Percentiles rank a stretch among this genome's conserved stretches.
phyloP scores from a whole-genome alignment of 2,797 vertebrate species.

The Darevskia nairensis region DNA sequence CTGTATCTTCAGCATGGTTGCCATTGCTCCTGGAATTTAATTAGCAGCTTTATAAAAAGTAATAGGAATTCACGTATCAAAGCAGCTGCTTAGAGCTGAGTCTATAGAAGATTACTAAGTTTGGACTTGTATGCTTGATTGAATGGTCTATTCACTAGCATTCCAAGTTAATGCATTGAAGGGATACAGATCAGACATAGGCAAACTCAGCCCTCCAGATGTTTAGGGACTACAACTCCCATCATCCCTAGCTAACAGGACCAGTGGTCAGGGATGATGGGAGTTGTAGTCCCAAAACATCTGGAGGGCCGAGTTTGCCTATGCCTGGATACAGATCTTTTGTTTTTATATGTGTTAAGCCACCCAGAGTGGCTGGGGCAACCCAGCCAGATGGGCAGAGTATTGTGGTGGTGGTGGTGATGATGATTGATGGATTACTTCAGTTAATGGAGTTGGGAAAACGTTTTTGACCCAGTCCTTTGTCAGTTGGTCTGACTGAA shows the following conservation, averaged over 20 bases:
- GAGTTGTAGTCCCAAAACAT: too few species aligned
- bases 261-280: too few species aligned
- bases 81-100: neutral
- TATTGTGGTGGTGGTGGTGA: too few species aligned
- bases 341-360: too few species aligned
- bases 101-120: slow-evolving; percentile 30
- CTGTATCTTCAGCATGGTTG: slow-evolving; percentile 11
- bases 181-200: too few species aligned
- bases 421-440: neutral
- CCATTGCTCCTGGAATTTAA: slow-evolving; percentile 27
- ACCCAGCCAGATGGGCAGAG: too few species aligned
- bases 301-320: too few species aligned
- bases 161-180: neutral
- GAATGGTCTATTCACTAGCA: neutral
- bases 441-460: neutral
- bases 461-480: neutral
- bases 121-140: neutral
- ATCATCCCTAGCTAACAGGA: too few species aligned
- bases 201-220: too few species aligned
- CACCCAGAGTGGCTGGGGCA: too few species aligned
- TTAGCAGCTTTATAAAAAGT: slow-evolving; percentile 33
- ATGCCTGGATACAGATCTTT: too few species aligned
- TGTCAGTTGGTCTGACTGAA: neutral
- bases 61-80: neutral
- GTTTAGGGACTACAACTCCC: too few species aligned